A percentile compares a stretch with the other conserved stretches of the same genome.
Conservation (phyloP, 2,113 vertebrate species). For the Lagopus leucura region DNA sequence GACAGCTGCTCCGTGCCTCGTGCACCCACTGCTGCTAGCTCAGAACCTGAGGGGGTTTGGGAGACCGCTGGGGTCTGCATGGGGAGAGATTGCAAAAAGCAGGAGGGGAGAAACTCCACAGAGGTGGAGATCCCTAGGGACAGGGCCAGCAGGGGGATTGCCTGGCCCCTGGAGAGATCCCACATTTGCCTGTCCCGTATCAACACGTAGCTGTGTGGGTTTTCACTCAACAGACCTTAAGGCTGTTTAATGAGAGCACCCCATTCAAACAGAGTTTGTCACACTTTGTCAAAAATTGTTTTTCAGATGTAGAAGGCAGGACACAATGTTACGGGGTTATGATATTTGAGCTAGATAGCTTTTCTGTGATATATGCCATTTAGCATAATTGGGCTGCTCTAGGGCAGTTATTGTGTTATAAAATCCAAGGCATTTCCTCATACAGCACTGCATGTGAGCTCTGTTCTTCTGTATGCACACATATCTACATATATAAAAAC, state of each 20-base stretch:
- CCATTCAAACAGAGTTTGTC: neutral
- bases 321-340: neutral
- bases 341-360: neutral
- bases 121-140: neutral
- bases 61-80: fast-evolving
- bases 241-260: neutral
- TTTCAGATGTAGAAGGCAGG: neutral
- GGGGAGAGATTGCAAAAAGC: neutral
- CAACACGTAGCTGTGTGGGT: neutral
- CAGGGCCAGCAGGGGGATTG: neutral
- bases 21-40: neutral
- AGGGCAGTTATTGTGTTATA: neutral
- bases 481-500: fast-evolving
- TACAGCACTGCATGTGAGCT: fast-evolving
- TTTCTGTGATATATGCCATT: neutral
- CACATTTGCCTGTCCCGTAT: fast-evolving
- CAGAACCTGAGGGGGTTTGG: neutral
- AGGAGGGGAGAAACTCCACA: neutral
- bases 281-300: neutral
- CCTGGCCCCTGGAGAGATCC: neutral
- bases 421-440: neutral
- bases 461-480: neutral
- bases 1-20: neutral
- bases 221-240: neutral
- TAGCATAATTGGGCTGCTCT: neutral